Conservation (phyloP, 1,140 invertebrate genomes). For the Penaeus vannamei region DNA sequence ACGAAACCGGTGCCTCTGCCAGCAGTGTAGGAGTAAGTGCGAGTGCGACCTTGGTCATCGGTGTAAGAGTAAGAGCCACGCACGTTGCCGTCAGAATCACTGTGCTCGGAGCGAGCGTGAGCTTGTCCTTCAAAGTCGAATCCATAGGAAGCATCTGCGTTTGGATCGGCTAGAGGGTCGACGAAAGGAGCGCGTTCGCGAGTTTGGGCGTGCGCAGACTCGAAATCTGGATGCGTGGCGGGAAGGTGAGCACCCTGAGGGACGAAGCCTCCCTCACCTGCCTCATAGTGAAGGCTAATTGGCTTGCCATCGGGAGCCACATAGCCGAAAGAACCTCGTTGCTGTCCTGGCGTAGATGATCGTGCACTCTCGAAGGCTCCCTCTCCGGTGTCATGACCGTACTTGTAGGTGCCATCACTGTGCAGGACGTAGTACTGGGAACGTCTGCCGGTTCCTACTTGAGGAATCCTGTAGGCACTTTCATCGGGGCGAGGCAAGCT, state of each 20-base stretch:
- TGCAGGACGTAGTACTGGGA: slow-evolving; percentile 32
- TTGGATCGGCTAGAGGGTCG: slow-evolving; percentile 57
- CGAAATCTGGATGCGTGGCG: slow-evolving; percentile 35
- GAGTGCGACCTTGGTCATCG: slow-evolving; percentile 65
- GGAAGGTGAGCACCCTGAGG: slow-evolving; percentile 57
- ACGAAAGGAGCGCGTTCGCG: slow-evolving; percentile 43
- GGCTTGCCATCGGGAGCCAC: slow-evolving; percentile 53
- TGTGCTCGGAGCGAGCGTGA: slow-evolving; percentile 64
- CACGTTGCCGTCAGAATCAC: slow-evolving; percentile 69
- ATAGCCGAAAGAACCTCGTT: slow-evolving; percentile 60
- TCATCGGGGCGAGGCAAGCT: too few relatives aligned
- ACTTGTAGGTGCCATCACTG: slow-evolving; percentile 63
- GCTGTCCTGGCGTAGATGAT: slow-evolving; percentile 30
- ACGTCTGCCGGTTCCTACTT: too few relatives aligned
- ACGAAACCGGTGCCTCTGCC: slow-evolving; percentile 62
- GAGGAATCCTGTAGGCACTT: too few relatives aligned
- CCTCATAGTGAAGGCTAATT: slow-evolving; percentile 54
- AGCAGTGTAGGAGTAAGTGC: slow-evolving; percentile 58
- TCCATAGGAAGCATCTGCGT: slow-evolving; percentile 66
- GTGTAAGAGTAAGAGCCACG: slow-evolving; percentile 70
- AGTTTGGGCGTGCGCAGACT: slow-evolving; percentile 39
- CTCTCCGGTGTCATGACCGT: slow-evolving; percentile 63
- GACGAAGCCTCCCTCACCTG: slow-evolving; percentile 61
- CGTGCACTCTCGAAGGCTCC: slow-evolving; percentile 61
- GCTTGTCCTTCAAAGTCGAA: slow-evolving; percentile 68